Percentiles rank a stretch among this genome's conserved stretches.
phyloP scores from a whole-genome alignment of 1,140 invertebrate species.

The Hyles euphorbiae region DNA sequence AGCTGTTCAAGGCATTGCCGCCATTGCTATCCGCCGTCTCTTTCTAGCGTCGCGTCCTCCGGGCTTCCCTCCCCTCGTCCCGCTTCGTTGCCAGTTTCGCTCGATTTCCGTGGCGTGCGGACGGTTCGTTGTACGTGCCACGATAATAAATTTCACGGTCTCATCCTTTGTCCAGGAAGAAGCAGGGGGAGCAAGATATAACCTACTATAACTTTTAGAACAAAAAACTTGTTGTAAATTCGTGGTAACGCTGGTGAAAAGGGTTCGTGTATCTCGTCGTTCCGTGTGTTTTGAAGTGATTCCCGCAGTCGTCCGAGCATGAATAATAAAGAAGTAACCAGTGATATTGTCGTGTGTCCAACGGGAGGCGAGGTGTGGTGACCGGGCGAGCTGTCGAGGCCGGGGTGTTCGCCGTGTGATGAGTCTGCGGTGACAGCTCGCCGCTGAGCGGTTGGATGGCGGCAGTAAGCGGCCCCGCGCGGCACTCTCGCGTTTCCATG shows the following conservation, averaged over 20 bases:
- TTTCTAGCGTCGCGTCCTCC: slow-evolving; percentile 46
- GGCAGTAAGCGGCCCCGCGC: slow-evolving; percentile 83
- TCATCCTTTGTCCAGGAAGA: slow-evolving; percentile 69
- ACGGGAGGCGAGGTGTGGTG: slow-evolving; percentile 55
- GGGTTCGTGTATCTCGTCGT: slow-evolving; percentile 40
- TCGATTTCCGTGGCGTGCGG: slow-evolving; percentile 64
- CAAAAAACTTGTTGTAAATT: slow-evolving; percentile 17
- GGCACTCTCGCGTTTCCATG: slow-evolving; percentile 88
- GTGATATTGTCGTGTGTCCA: slow-evolving; percentile 62
- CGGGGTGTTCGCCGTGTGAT: slow-evolving; percentile 50
- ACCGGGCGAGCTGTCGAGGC: slow-evolving; percentile 43
- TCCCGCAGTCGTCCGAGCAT: slow-evolving; percentile 70
- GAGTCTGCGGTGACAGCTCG: slow-evolving; percentile 66
- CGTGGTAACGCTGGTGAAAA: slow-evolving; percentile 35
- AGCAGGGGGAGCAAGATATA: slow-evolving; percentile 19
- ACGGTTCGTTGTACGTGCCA: slow-evolving; percentile 30
- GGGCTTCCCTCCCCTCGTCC: slow-evolving; percentile 27
- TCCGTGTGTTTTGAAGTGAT: slow-evolving; percentile 64
- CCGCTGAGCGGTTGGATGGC: slow-evolving; percentile 81
- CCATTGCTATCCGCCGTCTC: slow-evolving; percentile 67
- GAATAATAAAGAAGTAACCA: slow-evolving; percentile 72
- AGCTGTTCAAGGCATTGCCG: slow-evolving; percentile 70
- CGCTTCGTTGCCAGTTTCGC: slow-evolving; percentile 58
- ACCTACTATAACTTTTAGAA: slow-evolving; percentile 20
- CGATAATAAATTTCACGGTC: slow-evolving; percentile 46